Conservation (phyloP, 1,140 invertebrate genomes). For the Papilio glaucus region DNA sequence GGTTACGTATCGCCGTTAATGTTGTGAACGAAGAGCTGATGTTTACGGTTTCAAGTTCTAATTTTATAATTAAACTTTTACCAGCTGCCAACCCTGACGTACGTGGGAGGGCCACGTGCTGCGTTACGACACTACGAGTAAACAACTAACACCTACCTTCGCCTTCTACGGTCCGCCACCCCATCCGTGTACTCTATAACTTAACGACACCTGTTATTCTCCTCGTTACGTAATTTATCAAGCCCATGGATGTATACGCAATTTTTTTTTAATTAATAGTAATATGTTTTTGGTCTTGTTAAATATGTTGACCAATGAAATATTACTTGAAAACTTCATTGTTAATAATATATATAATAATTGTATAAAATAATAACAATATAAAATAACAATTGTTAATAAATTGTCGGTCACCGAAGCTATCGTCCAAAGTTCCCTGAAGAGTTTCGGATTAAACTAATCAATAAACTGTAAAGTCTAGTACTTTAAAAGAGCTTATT, state of each 20-base stretch:
- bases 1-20: conserved; percentile 31
- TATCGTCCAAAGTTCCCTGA: too few relatives aligned
- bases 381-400: too few relatives aligned
- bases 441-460: too few relatives aligned
- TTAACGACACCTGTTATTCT: conserved; percentile 37
- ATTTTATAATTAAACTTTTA: conserved; percentile 43
- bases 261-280: too few relatives aligned
- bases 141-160: neutral
- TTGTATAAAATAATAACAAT: too few relatives aligned
- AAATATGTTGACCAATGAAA: too few relatives aligned
- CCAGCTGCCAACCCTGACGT: conserved; percentile 36
- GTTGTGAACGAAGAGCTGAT: conserved; percentile 27
- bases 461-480: too few relatives aligned
- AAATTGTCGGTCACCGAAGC: too few relatives aligned
- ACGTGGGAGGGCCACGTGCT: conserved; percentile 38
- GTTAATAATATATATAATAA: too few relatives aligned
- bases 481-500: too few relatives aligned
- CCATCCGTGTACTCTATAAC: conserved; percentile 38
- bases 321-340: too few relatives aligned
- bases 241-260: neutral
- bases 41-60: conserved; percentile 7
- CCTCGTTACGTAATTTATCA: conserved; percentile 14
- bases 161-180: conserved; percentile 16
- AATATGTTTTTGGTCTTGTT: too few relatives aligned
- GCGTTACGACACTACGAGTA: conserved; percentile 32